Percentiles rank a stretch among this genome's conserved stretches.
Conservation (phyloP, 2,797 vertebrate species). For the Tachyglossus aculeatus region DNA sequence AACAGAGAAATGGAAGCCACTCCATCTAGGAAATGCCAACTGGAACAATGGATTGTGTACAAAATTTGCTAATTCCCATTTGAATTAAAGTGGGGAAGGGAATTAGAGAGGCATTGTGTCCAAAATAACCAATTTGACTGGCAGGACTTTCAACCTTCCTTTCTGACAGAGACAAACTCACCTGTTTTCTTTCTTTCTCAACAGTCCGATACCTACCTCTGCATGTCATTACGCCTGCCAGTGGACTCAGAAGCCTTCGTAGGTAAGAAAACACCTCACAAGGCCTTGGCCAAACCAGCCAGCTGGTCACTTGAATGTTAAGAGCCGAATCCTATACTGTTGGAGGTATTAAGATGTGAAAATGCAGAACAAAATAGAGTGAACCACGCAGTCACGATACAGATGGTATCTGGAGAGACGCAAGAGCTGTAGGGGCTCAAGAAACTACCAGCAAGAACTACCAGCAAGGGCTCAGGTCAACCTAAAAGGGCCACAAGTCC, state of each 20-base stretch:
- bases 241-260: conserved; percentile 84
- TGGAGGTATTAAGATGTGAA: conserved; percentile 50
- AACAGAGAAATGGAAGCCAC: too few relatives aligned
- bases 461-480: conserved; percentile 56
- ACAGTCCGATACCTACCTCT: conserved; percentile 95
- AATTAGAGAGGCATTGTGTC: too few relatives aligned
- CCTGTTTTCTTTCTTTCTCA: conserved; percentile 53
- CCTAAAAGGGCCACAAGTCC: conserved; percentile 37
- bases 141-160: background rate
- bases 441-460: conserved; percentile 47
- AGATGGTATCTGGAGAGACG: conserved; percentile 56
- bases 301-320: conserved; percentile 33
- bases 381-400: conserved; percentile 49
- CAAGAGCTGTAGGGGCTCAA: conserved; percentile 51
- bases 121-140: too few relatives aligned
- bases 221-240: conserved; percentile 85
- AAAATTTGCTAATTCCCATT: too few relatives aligned
- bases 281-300: conserved; percentile 32
- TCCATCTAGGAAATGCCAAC: too few relatives aligned
- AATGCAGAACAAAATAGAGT: conserved; percentile 57
- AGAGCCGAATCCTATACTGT: conserved; percentile 50
- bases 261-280: conserved; percentile 79
- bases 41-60: too few relatives aligned
- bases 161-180: conserved; percentile 16
- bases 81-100: too few relatives aligned